Base-by-base conservation (phyloP, 2,888 invertebrate species). In the Eupithecia vulgata region DNA sequence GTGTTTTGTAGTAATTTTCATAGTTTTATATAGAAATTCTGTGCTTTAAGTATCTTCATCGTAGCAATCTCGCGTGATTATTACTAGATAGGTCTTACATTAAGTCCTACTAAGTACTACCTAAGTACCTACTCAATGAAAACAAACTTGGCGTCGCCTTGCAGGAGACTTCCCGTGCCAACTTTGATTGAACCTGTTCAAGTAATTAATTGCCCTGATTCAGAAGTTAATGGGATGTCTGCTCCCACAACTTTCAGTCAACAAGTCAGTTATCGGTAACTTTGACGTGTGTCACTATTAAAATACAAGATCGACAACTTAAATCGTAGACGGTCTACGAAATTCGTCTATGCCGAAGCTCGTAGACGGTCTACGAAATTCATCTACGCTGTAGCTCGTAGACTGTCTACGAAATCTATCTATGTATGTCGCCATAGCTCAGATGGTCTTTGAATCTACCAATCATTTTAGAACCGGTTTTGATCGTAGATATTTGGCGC, bases 101-200 rank as follows among this genome's bases (percentile, higher is more conserved):
- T 30, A 30, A 30, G 30, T 30, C 30, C 12, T 12, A n/a, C n/a
- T n/a, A n/a, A n/a, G n/a, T n/a, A n/a, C n/a, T n/a, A n/a, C n/a
- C n/a, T 12, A 40, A 40, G 12, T 2, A 40, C 15, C 17, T 13
- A 25, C 0, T 57, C 25, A 57, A 57, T 25, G 57, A 57, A 57
- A 57, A 57, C 25, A 57, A 57, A 57, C 25, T 13, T 57, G 25
- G 25, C 10, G 57, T 25, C 57, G 25, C 57, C 57, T 57, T 25
- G 12, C 25, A n/a, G 21, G 5, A 13, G 57, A 57, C 57, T 57
- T 52, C 15, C 3, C 13, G 10, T 17, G 10, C 64, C 64, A 40
- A 65, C 21, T 65, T 65, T 13, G 65, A 65, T 65, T 65, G 65
- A 67, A 64, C 34, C 67, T 67, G 15, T 48, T 65, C 65, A 40